Evolutionary conservation across 2,113 vertebrate species (phyloP), one percentile per base, ranked within the genome.

Genomic region (Sinocyclocheilus rhinocerous): DNA sequence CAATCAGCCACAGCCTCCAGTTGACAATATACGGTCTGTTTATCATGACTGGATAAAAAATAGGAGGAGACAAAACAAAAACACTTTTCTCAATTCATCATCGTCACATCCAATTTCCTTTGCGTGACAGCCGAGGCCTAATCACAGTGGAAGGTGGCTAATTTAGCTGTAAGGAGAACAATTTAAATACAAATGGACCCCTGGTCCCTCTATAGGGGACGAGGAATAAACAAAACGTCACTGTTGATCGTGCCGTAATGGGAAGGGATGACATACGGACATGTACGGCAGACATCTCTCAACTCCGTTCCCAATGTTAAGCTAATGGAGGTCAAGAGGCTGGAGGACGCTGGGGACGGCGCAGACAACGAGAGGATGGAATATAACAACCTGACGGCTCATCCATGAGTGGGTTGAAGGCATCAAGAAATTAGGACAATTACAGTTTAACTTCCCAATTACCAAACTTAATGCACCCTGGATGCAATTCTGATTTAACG

Each of bases 401-500:
- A 77, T 57, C 78, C 61, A 33, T 36, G 78, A n/a, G 86, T 72
- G 75, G 76, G 59, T 26, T 57, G 63, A 29, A 79, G 76, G 81
- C 75, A 83, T 93, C 90, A 89, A 75, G 87, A 90, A 93, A 93
- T 95, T 92, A 94, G 86, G 80, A 89, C 88, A 93, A 93, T 93
- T 92, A 92, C 85, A 88, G 87, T 85, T 85, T 84, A 59, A 87
- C 88, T 88, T 92, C 89, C 90, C 92, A 93, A 93, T 93, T 91
- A 92, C 85, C 67, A 42, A 88, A 93, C 91, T 90, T 93, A 92
- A 92, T 91, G 88, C 90, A 92, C 91, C 90, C 89, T 90, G 88
- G 90, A 88, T 90, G 90, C 91, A 92, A 92, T 93, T 94, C 90
- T 89, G 91, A 94, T 94, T 93, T 93, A 94, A 94, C 69, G 92